Evolutionary conservation across 1,140 invertebrate species (phyloP), one percentile per base, ranked within the genome.

Genomic region (Brachionus manjavacas): DNA sequence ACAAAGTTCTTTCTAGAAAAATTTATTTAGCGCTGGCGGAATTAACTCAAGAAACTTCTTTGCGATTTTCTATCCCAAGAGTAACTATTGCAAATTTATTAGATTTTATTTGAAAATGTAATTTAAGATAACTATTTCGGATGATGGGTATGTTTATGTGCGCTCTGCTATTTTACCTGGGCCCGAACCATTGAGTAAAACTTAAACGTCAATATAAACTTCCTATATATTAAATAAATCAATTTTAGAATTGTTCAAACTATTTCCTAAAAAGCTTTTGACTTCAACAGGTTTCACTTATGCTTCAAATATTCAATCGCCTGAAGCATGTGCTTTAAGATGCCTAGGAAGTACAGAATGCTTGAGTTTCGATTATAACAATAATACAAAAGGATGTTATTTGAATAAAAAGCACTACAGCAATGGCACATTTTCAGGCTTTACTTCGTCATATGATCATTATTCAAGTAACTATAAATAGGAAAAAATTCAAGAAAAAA

Each of bases 341-440:
- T 81, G 79, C 12, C 12, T 81, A 46, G 39, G 31, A 60, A 68
- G 64, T 14, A 41, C 16, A 11, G 31, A 81, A 12, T 81, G 79
- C 52, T 46, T 81, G 11, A 81, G 79, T 43, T 81, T 81, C 64
- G 79, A 81, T 43, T 81, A 64, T 23, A 81, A 16, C 16, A 60
- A 68, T 41, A 41, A 14, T 28, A 64, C 31, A 31, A 76, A 76
- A 11, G 41, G 39, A 43, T 81, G 79, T 25, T 81, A 81, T 64
- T 23, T 81, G n/a, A 81, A 81, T 25, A 23, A 60, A 39, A 81
- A 81, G 31, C 79, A 81, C 25, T 81, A 43, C 64, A 64, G 35
- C 43, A 76, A 46, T 49, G 72, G 72, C 20, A 49, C 72, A 25
- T 76, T 76, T 49, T 49, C 72, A 16, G 8, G 2, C 7, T 76